These are phyloP conservation scores for Tridacna crocea DNA, from an alignment of 2,888 invertebrate species.

Conservation along the genomic window DNA sequence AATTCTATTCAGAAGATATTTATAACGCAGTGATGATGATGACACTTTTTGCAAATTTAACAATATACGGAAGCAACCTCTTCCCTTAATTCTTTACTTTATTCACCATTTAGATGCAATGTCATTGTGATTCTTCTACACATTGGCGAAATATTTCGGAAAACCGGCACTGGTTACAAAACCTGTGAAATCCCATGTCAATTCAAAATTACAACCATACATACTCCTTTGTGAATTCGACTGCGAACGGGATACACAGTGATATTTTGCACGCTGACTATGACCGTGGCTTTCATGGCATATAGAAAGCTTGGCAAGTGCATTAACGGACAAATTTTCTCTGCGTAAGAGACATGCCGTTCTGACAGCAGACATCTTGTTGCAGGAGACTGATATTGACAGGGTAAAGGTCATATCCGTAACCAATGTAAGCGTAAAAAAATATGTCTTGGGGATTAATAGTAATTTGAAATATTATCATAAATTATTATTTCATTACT, in stretches of 20 bases:
- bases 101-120: no score
- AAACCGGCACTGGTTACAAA: not conserved
- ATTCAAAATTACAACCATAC: not conserved
- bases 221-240: not conserved
- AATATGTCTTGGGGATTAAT: not conserved
- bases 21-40: no score
- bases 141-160: no score
- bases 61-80: no score
- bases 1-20: no score
- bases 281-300: slow-evolving; percentile 16
- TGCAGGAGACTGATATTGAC: slow-evolving; percentile 46
- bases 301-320: slow-evolving; percentile 25
- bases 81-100: no score
- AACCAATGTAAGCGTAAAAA: not conserved
- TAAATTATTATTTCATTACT: no score
- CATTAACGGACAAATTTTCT: slow-evolving; percentile 37
- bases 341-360: slow-evolving; percentile 60
- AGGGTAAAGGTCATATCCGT: slow-evolving; percentile 43
- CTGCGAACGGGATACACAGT: not conserved
- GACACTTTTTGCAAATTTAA: no score
- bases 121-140: no score
- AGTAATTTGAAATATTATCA: no score
- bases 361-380: slow-evolving; percentile 70
- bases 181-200: slow-evolving; percentile 19
- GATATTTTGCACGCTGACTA: not conserved